A percentile compares a stretch with the other conserved stretches of the same genome.
Conservation (phyloP, 92 coral and sea anemone genomes). For the Porites divaricata region DNA sequence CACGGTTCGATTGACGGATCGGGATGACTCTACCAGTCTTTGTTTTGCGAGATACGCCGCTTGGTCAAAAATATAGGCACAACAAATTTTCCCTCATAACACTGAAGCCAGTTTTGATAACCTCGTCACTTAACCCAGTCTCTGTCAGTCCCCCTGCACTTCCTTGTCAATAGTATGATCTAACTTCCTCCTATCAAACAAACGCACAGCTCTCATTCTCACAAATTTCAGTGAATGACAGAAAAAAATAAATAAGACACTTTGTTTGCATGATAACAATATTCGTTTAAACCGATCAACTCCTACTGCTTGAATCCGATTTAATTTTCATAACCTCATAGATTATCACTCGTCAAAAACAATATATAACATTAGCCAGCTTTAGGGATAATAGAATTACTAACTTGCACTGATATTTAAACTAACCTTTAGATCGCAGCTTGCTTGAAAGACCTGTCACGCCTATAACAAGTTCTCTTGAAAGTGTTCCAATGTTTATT, state of each 20-base stretch:
- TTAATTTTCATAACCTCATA: not conserved
- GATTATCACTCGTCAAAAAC: not conserved
- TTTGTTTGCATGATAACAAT: slow-evolving; percentile 1
- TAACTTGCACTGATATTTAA: not conserved
- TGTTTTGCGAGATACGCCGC: too few species aligned
- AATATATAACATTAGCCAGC: not conserved
- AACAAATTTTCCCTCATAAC: too few species aligned
- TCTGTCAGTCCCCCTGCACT: too few species aligned
- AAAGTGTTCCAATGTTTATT: not conserved
- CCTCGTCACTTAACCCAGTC: not conserved
- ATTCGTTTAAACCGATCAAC: not conserved
- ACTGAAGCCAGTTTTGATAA: too few species aligned
- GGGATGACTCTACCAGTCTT: too few species aligned
- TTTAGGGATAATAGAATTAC: not conserved
- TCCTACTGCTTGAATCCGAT: slow-evolving; percentile 1
- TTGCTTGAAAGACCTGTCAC: not conserved
- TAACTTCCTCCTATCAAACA: not conserved
- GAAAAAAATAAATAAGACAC: not conserved
- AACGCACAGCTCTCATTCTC: not conserved
- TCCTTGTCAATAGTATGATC: not conserved
- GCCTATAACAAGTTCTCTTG: not conserved
- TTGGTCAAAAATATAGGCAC: too few species aligned
- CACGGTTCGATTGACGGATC: too few species aligned
- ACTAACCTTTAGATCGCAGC: slow-evolving; percentile 3
- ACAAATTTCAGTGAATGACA: not conserved